phyloP scores from a whole-genome alignment of 2,888 invertebrate genomes.

The Xylophagus ater region DNA sequence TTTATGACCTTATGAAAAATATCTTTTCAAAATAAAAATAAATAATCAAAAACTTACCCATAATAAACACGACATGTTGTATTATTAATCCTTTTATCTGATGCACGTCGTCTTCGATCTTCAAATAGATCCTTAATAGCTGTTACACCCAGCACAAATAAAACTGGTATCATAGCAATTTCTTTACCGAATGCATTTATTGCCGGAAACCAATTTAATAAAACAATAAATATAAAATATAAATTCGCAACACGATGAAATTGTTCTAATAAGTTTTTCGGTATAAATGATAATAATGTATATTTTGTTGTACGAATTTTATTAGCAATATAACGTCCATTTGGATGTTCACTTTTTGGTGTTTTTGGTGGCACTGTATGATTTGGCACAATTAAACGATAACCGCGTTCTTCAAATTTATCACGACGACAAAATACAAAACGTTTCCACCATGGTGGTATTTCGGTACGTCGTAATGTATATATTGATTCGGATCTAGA shows the following conservation, averaged over 20 bases:
- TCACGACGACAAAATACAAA: conserved; percentile 51
- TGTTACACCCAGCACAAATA: conserved; percentile 89
- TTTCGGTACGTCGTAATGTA: conserved; percentile 65
- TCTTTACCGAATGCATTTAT: conserved; percentile 94
- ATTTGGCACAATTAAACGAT: conserved; percentile 70
- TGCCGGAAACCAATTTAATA: conserved; percentile 90
- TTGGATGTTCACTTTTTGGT: conserved; percentile 69
- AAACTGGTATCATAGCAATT: conserved; percentile 86
- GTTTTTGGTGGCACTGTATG: conserved; percentile 73
- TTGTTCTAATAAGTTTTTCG: conserved; percentile 92
- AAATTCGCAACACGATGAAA: conserved; percentile 96
- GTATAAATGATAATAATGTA: conserved; percentile 83
- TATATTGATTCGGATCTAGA: conserved; percentile 84
- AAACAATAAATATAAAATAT: conserved; percentile 93
- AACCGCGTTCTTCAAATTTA: conserved; percentile 54
- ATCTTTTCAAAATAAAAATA: conserved; percentile 17
- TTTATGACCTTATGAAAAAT: too few species aligned
- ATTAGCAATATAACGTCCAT: conserved; percentile 70
- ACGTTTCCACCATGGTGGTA: conserved; percentile 60
- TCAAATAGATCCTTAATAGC: conserved; percentile 92
- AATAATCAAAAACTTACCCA: conserved; percentile 51
- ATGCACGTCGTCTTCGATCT: conserved; percentile 76
- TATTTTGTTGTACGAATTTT: conserved; percentile 91
- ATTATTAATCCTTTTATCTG: conserved; percentile 90
- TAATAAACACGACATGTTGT: conserved; percentile 84